These are phyloP conservation scores for Lipophrys pholis DNA, from an alignment of 2,113 vertebrate species.

Conservation along the genomic window DNA sequence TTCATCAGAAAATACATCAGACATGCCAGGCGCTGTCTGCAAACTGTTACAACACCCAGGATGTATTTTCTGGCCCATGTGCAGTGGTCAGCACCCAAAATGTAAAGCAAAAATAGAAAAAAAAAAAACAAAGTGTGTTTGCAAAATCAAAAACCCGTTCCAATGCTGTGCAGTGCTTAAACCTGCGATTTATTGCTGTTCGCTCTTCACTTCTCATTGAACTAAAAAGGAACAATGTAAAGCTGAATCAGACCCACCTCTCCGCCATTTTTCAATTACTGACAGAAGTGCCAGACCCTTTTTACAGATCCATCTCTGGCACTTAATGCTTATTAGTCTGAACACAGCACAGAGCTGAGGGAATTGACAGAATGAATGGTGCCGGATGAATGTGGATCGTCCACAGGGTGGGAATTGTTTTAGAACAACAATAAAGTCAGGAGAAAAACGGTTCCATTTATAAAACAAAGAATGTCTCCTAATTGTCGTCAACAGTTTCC, in stretches of 20 bases:
- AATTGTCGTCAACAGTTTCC: background rate
- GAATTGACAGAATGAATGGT: slow-evolving; percentile 25
- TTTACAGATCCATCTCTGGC: slow-evolving; percentile 34
- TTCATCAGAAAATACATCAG: slow-evolving; percentile 55
- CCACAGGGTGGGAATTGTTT: slow-evolving; percentile 32
- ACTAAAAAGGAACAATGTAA: slow-evolving; percentile 21
- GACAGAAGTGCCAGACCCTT: slow-evolving; percentile 9
- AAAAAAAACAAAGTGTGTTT: background rate
- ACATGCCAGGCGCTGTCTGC: slow-evolving; percentile 35
- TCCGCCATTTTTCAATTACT: slow-evolving; percentile 36
- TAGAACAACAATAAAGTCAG: background rate
- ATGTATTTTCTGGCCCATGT: slow-evolving; percentile 34
- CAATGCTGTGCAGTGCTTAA: slow-evolving; percentile 19
- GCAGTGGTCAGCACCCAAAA: slow-evolving; percentile 34
- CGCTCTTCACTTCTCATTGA: slow-evolving; percentile 23
- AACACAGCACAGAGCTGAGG: slow-evolving; percentile 17
- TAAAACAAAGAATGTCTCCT: background rate
- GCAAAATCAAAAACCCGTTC: slow-evolving; percentile 23
- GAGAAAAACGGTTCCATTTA: background rate
- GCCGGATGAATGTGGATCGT: background rate
- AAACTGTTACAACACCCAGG: slow-evolving; percentile 28
- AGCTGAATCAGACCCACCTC: slow-evolving; percentile 21
- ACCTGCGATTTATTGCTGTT: slow-evolving; percentile 37
- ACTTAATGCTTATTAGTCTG: slow-evolving; percentile 21
- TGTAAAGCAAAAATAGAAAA: slow-evolving; percentile 22